Conservation (phyloP, 2,888 invertebrate species). For the Alentia gelatinosa region DNA sequence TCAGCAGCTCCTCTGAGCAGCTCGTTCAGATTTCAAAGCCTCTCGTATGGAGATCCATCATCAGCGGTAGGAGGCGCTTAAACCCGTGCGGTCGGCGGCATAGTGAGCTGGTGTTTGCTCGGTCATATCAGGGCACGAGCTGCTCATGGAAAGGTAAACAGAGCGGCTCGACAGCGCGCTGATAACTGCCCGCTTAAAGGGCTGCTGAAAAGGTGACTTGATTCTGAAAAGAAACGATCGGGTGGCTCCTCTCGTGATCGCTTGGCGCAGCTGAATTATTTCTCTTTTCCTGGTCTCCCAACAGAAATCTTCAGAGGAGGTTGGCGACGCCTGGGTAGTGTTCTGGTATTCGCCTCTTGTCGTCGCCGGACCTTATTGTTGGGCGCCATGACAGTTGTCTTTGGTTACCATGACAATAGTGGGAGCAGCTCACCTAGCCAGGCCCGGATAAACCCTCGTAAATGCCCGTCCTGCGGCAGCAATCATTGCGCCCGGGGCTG, state of each 20-base stretch:
- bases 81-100: neutral
- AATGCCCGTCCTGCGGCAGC: neutral
- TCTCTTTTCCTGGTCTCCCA: neutral
- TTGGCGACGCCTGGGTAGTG: neutral
- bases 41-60: neutral
- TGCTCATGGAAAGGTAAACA: slow-evolving; percentile 1
- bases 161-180: neutral
- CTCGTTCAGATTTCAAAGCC: slow-evolving; percentile 22
- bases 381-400: neutral
- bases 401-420: slow-evolving; percentile 38
- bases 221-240: neutral
- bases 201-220: neutral
- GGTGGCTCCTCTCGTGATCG: neutral
- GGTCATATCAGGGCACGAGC: neutral
- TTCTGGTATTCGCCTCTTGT: neutral
- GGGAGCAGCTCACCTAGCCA: neutral
- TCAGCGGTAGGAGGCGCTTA: no score
- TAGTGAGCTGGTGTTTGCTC: neutral
- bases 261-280: neutral
- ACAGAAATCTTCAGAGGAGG: neutral
- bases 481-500: neutral
- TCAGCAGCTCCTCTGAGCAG: neutral
- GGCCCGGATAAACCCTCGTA: slow-evolving; percentile 13
- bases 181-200: neutral
- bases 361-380: neutral